Conservation (phyloP, 2,113 vertebrate genomes). For the Corythornis cristatus region DNA sequence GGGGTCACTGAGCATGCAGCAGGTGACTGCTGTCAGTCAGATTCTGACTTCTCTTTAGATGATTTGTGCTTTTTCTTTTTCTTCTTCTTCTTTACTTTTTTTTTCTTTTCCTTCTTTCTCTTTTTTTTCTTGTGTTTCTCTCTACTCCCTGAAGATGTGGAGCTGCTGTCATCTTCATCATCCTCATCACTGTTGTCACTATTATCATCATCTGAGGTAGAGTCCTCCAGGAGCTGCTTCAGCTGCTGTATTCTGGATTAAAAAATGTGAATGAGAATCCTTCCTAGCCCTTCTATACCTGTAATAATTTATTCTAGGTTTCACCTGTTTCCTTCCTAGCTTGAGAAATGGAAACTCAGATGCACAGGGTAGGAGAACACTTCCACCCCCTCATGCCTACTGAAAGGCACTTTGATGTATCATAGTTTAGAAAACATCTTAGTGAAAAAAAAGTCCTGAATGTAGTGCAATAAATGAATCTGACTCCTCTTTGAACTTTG, state of each 20-base stretch:
- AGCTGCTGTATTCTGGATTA: conserved; percentile 89
- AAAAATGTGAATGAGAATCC: background rate
- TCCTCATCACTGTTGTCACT: conserved; percentile 50
- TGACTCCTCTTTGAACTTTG: background rate
- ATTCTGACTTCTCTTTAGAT: conserved; percentile 78
- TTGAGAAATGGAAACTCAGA: background rate
- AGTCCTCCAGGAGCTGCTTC: conserved; percentile 90
- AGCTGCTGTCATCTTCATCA: conserved; percentile 75
- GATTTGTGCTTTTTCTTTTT: conserved; percentile 79
- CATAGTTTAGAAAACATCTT: background rate
- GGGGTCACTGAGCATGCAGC: background rate
- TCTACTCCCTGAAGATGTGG: conserved; percentile 74
- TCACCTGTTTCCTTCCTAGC: background rate
- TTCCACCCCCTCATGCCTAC: background rate
- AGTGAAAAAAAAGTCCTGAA: background rate
- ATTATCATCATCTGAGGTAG: conserved; percentile 85
- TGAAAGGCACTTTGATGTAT: background rate
- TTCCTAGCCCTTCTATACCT: background rate
- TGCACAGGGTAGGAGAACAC: background rate
- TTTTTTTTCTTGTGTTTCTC: conserved; percentile 80
- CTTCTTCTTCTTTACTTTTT: conserved; percentile 72
- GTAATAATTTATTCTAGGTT: background rate
- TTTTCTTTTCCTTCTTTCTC: conserved; percentile 82
- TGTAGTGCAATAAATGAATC: background rate
- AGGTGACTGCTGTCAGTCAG: conserved; percentile 72